Base-by-base conservation (phyloP, 2,113 vertebrate species). In the Planiliza haematocheilus region DNA sequence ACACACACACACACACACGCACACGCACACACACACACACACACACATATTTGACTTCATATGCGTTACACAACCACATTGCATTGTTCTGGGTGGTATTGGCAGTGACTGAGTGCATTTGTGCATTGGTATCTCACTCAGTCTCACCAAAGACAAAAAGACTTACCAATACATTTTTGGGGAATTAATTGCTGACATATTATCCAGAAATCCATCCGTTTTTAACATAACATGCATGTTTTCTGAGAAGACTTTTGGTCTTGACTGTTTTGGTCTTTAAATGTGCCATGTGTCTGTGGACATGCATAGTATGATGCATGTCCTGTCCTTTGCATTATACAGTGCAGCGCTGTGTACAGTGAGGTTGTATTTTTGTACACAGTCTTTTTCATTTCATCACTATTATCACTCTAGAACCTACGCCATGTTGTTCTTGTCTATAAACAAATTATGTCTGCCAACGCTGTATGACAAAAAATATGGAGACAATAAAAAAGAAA, bases 331-430 rank as follows among this genome's bases (percentile, higher is more conserved):
- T 56, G 79, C 68, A 84, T 81, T 84, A 82, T 88, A 61, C 41
- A 61, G 50, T 81, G 80, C 80, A 66, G 68, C 83, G 8, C 89
- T 89, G 24, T 88, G 80, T 89, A 90, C 80, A 81, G 86, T 90
- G 83, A 89, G 66, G 74, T 86, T 78, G 89, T 92, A 90, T 91
- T 91, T 92, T 91, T 91, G 88, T 87, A 90, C 81, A 86, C 70
- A 81, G 67, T 78, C 55, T 75, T 88, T 88, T 88, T 81, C 59
- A 57, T 83, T 82, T 81, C 79, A 46, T 46, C 55, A 84, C 78
- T 83, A 30, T 30, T 30, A 30, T 85, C 74, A 85, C 62, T 81
- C 24, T 82, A 41, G 57, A 87, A 70, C 68, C 79, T 69, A 55
- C 67, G 39, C 62, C 76, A 38, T 78, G 63, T 83, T 77, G 61